phyloP scores from a whole-genome alignment of 2,888 invertebrate genomes.

The Lymantria dispar region DNA sequence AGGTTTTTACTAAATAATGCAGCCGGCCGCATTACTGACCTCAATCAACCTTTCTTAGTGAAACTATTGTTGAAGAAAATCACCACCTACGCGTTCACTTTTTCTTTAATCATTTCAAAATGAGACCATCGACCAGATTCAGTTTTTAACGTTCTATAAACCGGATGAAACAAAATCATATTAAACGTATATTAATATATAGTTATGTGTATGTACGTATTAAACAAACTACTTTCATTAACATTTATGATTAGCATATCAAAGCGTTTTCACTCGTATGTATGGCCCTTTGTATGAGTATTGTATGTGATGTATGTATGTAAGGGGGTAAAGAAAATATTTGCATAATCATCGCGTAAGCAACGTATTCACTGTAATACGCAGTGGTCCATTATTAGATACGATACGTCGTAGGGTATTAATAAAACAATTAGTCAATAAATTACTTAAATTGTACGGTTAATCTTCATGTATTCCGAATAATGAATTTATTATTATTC shows the following conservation, averaged over 20 bases:
- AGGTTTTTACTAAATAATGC: too few species aligned
- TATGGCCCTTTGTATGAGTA: slow-evolving; percentile 28
- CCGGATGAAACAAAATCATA: neutral
- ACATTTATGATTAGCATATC: slow-evolving; percentile 50
- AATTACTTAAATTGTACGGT: too few species aligned
- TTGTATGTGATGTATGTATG: slow-evolving; percentile 43
- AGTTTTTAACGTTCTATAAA: too few species aligned
- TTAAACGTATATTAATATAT: slow-evolving; percentile 1
- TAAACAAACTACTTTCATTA: slow-evolving; percentile 32
- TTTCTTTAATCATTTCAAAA: too few species aligned
- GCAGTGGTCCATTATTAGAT: slow-evolving; percentile 37
- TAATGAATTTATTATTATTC: too few species aligned
- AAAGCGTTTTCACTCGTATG: slow-evolving; percentile 49
- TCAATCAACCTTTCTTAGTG: too few species aligned
- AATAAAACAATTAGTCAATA: too few species aligned
- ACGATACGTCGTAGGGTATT: neutral
- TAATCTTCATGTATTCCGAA: too few species aligned
- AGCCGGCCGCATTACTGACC: too few species aligned
- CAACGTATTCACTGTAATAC: slow-evolving; percentile 42
- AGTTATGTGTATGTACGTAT: slow-evolving; percentile 4
- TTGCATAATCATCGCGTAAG: slow-evolving; percentile 67
- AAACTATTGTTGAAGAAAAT: too few species aligned
- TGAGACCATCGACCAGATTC: too few species aligned
- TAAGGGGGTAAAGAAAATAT: slow-evolving; percentile 56
- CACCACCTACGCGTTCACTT: too few species aligned